These are phyloP conservation scores for Heliconius eleuchia DNA, from an alignment of 1,140 invertebrate species.

Conservation along the genomic window DNA sequence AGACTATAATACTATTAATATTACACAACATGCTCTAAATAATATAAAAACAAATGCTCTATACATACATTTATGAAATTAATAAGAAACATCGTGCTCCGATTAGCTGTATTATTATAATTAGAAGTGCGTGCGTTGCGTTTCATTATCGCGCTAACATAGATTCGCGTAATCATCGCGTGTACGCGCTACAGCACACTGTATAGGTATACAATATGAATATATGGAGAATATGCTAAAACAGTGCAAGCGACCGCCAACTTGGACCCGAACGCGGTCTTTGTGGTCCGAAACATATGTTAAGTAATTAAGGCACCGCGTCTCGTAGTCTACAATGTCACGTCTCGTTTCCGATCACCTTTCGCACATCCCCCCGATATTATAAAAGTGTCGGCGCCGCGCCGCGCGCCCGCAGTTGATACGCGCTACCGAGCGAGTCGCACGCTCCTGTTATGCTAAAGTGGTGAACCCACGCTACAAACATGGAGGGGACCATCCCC, in stretches of 20 bases:
- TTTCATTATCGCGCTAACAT: conserved; percentile 34
- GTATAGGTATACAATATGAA: conserved; percentile 10
- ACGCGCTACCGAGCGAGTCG: conserved; percentile 66
- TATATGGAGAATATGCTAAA: conserved; percentile 30
- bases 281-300: conserved; percentile 39
- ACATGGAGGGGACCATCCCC: conserved; percentile 66
- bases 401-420: conserved; percentile 73
- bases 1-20: neutral
- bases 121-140: conserved; percentile 22
- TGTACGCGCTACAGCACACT: neutral
- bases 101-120: conserved; percentile 8
- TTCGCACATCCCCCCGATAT: conserved; percentile 72
- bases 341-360: conserved; percentile 67
- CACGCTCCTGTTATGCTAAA: conserved; percentile 69
- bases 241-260: conserved; percentile 37
- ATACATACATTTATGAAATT: neutral
- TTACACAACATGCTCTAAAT: neutral
- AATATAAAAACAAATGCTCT: neutral
- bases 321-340: conserved; percentile 69
- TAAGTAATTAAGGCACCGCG: conserved; percentile 51
- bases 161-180: conserved; percentile 40
- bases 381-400: conserved; percentile 62
- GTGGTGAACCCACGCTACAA: conserved; percentile 55
- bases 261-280: conserved; percentile 40
- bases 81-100: neutral